Evolutionary conservation across 2,888 invertebrate species (phyloP).

Genomic region (Listrodromus nycthemerus): DNA sequence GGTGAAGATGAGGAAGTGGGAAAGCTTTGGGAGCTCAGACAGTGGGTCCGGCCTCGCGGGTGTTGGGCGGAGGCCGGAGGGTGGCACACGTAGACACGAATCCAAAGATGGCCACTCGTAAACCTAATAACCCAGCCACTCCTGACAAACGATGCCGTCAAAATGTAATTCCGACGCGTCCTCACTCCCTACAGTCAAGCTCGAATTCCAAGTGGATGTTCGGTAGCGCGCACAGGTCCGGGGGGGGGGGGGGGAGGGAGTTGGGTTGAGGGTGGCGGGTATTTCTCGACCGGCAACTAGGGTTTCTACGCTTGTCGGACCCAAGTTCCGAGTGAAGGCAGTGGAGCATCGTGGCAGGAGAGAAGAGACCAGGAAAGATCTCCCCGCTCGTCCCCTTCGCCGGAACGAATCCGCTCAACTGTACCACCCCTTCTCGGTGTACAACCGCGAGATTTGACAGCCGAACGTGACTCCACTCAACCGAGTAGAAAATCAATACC

Average conservation of each 20-base stretch:
- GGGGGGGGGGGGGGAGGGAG: background rate
- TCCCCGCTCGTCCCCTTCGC: slow-evolving; percentile 58
- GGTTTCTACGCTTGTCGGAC: slow-evolving; percentile 17
- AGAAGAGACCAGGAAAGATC: slow-evolving; percentile 41
- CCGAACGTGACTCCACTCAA: slow-evolving; percentile 75
- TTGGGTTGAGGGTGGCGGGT: background rate
- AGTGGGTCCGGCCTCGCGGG: slow-evolving; percentile 39
- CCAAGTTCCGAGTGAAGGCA: slow-evolving; percentile 30
- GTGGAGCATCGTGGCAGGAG: slow-evolving; percentile 12
- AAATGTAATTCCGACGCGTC: slow-evolving; percentile 81
- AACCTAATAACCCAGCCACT: slow-evolving; percentile 83
- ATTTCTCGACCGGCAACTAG: slow-evolving; percentile 45
- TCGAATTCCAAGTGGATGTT: slow-evolving; percentile 77
- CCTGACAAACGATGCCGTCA: slow-evolving; percentile 83
- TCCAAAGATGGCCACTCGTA: slow-evolving; percentile 80
- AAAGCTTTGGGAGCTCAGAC: slow-evolving; percentile 58
- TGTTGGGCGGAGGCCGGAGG: background rate
- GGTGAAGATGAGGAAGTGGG: slow-evolving; percentile 34
- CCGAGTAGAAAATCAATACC: slow-evolving; percentile 68
- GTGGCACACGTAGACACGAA: slow-evolving; percentile 70
- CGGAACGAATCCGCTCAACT: slow-evolving; percentile 65
- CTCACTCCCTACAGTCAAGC: slow-evolving; percentile 60
- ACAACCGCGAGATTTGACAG: slow-evolving; percentile 77
- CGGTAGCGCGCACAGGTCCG: background rate
- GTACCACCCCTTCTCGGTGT: slow-evolving; percentile 60